Conservation (phyloP, 2,113 vertebrate genomes). For the Campylorhamphus procurvoides region DNA sequence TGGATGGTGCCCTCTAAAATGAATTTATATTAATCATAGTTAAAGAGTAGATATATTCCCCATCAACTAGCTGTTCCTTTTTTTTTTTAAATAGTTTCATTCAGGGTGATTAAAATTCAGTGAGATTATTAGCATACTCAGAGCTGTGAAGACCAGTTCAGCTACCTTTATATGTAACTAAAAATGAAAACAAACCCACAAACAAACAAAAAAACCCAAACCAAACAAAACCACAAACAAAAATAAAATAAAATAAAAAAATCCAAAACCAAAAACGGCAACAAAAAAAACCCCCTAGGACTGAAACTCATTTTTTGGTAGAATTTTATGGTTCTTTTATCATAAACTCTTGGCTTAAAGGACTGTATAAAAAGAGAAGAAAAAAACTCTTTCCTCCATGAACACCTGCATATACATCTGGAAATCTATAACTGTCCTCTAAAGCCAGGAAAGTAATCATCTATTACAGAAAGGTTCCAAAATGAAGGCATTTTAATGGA, state of each 20-base stretch:
- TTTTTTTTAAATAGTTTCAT: not conserved
- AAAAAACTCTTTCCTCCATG: not conserved
- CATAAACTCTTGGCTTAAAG: not conserved
- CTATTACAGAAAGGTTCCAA: not conserved
- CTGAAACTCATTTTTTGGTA: not conserved
- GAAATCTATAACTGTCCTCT: not conserved
- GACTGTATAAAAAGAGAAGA: not conserved
- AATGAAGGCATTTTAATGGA: not conserved
- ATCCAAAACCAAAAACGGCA: no score
- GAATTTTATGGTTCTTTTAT: not conserved
- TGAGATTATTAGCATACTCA: not conserved
- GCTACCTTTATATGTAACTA: not conserved
- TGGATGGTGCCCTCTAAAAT: not conserved
- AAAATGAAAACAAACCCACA: not conserved
- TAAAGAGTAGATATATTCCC: not conserved
- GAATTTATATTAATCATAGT: not conserved
- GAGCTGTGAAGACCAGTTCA: not conserved
- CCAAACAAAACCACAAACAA: no score
- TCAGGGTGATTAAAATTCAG: not conserved
- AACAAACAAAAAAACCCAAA: no score
- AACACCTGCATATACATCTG: not conserved
- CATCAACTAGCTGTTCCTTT: not conserved
- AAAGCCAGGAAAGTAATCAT: not conserved
- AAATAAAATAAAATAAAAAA: no score
- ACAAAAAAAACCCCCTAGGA: rapidly evolving